Conservation (phyloP, 2,888 invertebrate genomes). For the Epiblema foenella region DNA sequence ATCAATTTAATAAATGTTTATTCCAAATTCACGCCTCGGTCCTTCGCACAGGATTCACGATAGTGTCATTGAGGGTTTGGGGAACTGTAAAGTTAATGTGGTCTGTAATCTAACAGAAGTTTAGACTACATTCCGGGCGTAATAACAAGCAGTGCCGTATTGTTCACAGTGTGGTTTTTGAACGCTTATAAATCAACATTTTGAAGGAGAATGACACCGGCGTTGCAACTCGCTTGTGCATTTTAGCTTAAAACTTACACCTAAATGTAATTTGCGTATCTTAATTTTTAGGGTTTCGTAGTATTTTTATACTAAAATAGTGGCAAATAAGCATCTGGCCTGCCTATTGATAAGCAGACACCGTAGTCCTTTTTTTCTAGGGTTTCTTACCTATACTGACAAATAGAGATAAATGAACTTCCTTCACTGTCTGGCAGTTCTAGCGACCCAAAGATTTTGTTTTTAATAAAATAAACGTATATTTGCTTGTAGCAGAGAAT, state of each 20-base stretch:
- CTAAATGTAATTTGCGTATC: not conserved
- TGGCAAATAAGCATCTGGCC: no score
- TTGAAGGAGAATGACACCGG: constrained; percentile 41
- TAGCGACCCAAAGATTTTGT: no score
- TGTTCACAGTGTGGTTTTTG: constrained; percentile 61
- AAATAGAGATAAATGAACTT: no score
- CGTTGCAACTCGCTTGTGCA: constrained; percentile 26
- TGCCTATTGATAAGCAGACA: no score
- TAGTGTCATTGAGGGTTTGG: constrained; percentile 33
- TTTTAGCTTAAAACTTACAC: not conserved
- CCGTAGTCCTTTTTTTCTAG: no score
- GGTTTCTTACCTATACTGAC: no score
- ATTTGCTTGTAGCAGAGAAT: not conserved
- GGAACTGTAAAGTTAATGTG: not conserved
- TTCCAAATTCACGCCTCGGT: constrained; percentile 49
- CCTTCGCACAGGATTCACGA: constrained; percentile 41
- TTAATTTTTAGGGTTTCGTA: not conserved
- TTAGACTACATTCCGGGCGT: constrained; percentile 75
- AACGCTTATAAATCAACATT: constrained; percentile 63
- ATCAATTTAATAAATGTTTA: constrained; percentile 51
- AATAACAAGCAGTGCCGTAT: constrained; percentile 60
- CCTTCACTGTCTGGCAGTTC: no score
- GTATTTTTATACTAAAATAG: no score
- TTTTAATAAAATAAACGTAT: no score
- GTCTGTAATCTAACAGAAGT: constrained; percentile 56